Evolutionary conservation across 2,888 invertebrate genomes (phyloP).

Genomic region (Aporophyla nigra): DNA sequence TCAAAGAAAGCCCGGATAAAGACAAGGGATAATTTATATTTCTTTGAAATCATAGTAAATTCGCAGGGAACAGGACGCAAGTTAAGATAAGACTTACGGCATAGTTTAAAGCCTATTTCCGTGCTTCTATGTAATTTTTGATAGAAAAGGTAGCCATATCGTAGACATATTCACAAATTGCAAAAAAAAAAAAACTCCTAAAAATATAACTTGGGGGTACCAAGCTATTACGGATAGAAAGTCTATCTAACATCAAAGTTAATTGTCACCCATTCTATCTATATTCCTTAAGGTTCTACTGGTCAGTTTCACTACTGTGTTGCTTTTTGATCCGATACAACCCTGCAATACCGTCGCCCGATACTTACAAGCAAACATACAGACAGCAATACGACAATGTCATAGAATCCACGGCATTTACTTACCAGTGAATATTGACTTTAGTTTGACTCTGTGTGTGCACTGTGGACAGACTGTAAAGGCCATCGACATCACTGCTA

Average conservation of each 20-base stretch:
- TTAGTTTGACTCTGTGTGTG: background rate
- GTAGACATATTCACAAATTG: background rate
- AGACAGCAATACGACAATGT: background rate
- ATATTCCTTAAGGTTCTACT: background rate
- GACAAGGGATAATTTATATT: background rate
- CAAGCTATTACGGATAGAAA: background rate
- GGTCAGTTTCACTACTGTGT: background rate
- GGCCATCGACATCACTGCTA: background rate
- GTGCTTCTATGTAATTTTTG: too few relatives aligned
- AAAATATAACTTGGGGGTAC: too few relatives aligned
- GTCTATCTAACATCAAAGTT: background rate
- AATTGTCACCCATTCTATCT: background rate
- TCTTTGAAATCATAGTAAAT: background rate
- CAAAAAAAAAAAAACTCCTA: too few relatives aligned
- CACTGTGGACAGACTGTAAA: slow-evolving; percentile 4
- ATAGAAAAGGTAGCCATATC: background rate
- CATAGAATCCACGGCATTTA: background rate
- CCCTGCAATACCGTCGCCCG: background rate
- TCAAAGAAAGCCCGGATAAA: background rate
- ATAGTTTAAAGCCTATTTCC: too few relatives aligned
- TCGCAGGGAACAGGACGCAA: background rate
- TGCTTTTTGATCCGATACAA: background rate
- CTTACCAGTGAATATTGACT: background rate
- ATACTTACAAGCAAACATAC: slow-evolving; percentile 6
- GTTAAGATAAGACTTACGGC: too few relatives aligned